Conservation (phyloP, 2,113 vertebrate genomes). For the Gavialis gangeticus region DNA sequence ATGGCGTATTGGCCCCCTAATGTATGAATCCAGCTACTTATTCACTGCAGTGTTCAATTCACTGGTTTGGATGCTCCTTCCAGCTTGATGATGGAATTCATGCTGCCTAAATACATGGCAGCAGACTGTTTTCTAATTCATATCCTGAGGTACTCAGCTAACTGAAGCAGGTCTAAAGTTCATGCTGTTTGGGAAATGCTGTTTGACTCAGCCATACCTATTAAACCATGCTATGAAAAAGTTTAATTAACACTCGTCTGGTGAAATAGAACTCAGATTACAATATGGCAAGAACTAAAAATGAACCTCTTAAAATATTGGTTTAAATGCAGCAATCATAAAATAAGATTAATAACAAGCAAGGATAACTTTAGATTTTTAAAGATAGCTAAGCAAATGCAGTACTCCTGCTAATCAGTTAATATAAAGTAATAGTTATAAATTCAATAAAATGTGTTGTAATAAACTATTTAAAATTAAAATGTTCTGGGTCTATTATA, state of each 20-base stretch:
- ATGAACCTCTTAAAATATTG: not conserved
- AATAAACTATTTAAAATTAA: constrained; percentile 41
- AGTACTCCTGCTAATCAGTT: constrained; percentile 23
- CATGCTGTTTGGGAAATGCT: not conserved
- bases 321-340: not conserved
- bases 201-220: not conserved
- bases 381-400: constrained; percentile 29
- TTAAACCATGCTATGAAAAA: not conserved
- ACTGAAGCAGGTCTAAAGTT: not conserved
- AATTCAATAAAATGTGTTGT: constrained; percentile 27
- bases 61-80: not conserved
- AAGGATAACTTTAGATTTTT: not conserved
- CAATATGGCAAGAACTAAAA: not conserved
- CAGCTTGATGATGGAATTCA: not conserved
- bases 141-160: not conserved
- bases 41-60: accelerated
- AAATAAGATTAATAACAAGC: not conserved
- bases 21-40: not conserved
- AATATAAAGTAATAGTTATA: constrained; percentile 22
- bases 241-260: not conserved
- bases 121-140: not conserved
- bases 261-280: not conserved
- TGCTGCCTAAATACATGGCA: not conserved
- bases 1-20: not conserved
- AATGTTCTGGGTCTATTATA: constrained; percentile 10